phyloP scores from a whole-genome alignment of 2,113 vertebrate species.

The Choloepus hoffmanni region DNA sequence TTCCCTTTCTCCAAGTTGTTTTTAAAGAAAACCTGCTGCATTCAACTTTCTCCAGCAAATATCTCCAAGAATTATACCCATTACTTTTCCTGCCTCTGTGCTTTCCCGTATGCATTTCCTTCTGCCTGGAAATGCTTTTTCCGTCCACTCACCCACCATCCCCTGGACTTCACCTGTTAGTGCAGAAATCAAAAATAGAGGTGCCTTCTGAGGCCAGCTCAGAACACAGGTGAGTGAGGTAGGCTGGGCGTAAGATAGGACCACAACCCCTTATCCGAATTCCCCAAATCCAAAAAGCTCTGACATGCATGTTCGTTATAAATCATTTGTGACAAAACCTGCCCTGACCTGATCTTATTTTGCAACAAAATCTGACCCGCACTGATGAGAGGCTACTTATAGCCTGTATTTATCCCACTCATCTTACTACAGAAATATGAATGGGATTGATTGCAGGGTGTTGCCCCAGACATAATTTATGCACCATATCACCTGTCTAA shows the following conservation, averaged over 20 bases:
- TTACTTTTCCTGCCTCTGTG: neutral
- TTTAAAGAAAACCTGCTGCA: neutral
- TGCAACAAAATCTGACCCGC: neutral
- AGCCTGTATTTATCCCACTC: neutral
- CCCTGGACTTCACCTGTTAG: neutral
- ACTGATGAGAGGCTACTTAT: neutral
- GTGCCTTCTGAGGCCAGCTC: neutral
- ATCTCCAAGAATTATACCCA: neutral
- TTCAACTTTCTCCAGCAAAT: neutral
- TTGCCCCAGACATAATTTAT: rapidly evolving
- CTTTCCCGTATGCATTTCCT: neutral
- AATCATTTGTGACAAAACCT: neutral
- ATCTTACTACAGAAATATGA: neutral
- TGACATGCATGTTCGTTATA: neutral
- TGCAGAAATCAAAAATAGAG: neutral
- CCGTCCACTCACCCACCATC: neutral
- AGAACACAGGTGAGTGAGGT: neutral
- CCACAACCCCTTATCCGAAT: rapidly evolving
- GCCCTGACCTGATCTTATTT: neutral
- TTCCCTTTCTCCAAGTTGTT: neutral
- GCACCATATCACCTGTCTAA: neutral
- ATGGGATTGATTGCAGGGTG: neutral
- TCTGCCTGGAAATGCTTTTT: neutral
- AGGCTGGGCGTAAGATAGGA: neutral
- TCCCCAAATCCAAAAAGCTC: neutral